These are phyloP conservation scores for Ochotona curzoniae DNA, from an alignment of 2,113 vertebrate species.

Conservation along the genomic window DNA sequence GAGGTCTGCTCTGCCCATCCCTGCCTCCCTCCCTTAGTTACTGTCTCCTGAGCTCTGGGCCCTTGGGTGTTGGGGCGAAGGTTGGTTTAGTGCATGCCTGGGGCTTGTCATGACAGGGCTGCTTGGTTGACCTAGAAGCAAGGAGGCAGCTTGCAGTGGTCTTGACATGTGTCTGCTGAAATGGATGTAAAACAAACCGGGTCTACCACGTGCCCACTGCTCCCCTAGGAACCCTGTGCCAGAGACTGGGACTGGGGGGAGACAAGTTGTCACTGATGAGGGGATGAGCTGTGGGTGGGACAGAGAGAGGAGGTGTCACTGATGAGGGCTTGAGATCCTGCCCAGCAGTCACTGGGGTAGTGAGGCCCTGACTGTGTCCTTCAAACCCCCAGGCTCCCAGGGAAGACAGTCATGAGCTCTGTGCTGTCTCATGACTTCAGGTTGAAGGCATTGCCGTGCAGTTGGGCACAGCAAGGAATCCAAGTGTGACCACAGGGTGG, in stretches of 20 bases:
- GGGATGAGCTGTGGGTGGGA: too few relatives aligned
- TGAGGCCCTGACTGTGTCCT: not conserved
- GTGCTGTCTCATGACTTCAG: not conserved
- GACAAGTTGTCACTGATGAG: too few relatives aligned
- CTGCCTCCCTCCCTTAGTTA: constrained; percentile 61
- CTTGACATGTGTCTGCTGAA: not conserved
- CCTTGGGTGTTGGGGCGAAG: constrained; percentile 9
- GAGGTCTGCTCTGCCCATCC: constrained; percentile 22
- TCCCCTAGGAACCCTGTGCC: too few relatives aligned
- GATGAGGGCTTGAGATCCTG: not conserved
- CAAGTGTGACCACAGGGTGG: not conserved
- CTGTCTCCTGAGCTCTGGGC: constrained; percentile 69
- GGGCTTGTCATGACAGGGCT: constrained; percentile 58
- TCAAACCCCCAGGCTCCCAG: not conserved
- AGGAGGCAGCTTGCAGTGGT: not conserved
- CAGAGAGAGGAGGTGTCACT: not conserved
- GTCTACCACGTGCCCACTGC: too few relatives aligned
- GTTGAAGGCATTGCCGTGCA: fast-evolving
- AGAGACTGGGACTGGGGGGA: too few relatives aligned
- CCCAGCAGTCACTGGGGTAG: too few relatives aligned
- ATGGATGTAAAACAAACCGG: too few relatives aligned
- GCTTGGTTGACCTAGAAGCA: constrained; percentile 3
- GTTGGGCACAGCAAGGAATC: too few relatives aligned
- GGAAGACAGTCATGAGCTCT: not conserved
- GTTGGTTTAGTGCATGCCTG: constrained; percentile 53